phyloP scores from a whole-genome alignment of 1,140 invertebrate species.

The Gonatopus flavifemur region DNA sequence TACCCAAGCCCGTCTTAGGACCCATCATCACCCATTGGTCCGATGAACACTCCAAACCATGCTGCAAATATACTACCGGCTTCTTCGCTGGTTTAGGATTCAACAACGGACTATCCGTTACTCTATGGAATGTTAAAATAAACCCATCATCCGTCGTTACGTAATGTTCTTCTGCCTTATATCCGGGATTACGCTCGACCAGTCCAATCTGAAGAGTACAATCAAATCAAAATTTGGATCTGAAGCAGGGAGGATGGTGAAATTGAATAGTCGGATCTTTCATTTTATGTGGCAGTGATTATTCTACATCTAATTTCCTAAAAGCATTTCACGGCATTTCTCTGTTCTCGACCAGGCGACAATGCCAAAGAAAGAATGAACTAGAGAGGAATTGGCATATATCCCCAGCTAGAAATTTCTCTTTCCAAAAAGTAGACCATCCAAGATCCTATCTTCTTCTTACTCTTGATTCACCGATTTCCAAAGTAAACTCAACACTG shows the following conservation, averaged over 20 bases:
- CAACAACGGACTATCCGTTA: conserved; percentile 21
- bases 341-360: background rate
- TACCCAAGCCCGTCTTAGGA: conserved; percentile 62
- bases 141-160: conserved; percentile 42
- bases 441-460: no score
- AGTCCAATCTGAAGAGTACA: conserved; percentile 17
- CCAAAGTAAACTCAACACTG: no score
- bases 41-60: conserved; percentile 65
- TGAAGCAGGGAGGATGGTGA: no score
- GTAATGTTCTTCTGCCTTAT: conserved; percentile 30
- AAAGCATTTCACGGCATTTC: background rate
- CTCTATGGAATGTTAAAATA: conserved; percentile 35
- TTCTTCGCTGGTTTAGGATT: no score
- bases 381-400: no score
- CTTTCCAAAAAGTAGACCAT: no score
- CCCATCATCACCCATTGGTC: conserved; percentile 68
- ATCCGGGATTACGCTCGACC: conserved; percentile 25
- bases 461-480: no score
- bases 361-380: background rate
- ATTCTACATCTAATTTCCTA: no score
- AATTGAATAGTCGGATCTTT: no score
- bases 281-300: no score
- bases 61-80: conserved; percentile 54
- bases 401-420: no score
- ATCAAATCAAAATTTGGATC: no score